Evolutionary conservation across 2,797 vertebrate species (phyloP).

Genomic region (Anabas testudineus): DNA sequence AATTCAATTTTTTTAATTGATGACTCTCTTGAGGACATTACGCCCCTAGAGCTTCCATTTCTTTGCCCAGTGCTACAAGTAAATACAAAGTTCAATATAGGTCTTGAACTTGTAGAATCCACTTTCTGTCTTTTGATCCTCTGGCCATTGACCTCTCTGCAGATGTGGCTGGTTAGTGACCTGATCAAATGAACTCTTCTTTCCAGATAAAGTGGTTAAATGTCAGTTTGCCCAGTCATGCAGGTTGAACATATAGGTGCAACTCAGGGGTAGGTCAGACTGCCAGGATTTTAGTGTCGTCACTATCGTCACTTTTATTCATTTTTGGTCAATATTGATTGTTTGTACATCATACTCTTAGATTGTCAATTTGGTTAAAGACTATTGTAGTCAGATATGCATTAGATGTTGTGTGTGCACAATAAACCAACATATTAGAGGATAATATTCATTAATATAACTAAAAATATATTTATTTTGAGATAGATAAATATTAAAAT

Average conservation of each 20-base stretch:
- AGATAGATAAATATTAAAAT: too few relatives aligned
- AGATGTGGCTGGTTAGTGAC: conserved; percentile 43
- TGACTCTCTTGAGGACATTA: neutral
- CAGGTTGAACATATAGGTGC: conserved; percentile 18
- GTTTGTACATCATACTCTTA: neutral
- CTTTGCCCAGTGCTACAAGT: neutral
- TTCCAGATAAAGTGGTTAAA: neutral
- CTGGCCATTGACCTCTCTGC: conserved; percentile 51
- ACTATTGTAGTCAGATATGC: too few relatives aligned
- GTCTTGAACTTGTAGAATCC: neutral
- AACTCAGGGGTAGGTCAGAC: neutral
- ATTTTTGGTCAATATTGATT: neutral
- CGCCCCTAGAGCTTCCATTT: neutral
- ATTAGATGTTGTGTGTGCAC: too few relatives aligned
- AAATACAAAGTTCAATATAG: too few relatives aligned
- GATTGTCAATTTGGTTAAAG: neutral
- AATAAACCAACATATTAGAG: too few relatives aligned
- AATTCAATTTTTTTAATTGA: too few relatives aligned
- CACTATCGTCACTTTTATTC: neutral
- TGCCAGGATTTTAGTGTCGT: neutral
- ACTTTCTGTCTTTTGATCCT: conserved; percentile 34
- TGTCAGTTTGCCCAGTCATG: conserved; percentile 12
- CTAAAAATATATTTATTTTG: too few relatives aligned
- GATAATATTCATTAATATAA: too few relatives aligned
- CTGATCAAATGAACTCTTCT: conserved; percentile 26